Evolutionary conservation across 1,140 invertebrate genomes (phyloP), one percentile per base, ranked within the genome.

Genomic region (Dysdera silvatica): DNA sequence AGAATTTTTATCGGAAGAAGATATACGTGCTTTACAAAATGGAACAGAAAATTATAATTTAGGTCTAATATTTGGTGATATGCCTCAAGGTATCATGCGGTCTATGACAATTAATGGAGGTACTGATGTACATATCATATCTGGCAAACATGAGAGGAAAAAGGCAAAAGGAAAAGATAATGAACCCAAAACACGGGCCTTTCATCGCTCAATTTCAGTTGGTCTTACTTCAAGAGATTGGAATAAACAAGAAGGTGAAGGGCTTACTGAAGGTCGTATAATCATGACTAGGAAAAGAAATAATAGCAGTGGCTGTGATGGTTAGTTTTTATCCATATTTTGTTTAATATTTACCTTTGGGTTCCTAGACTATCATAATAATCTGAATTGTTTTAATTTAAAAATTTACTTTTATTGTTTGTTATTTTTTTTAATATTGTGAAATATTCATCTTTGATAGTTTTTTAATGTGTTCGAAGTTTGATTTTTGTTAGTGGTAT

Each of bases 131-230:
- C 53, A 61, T 7, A 14, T 59, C 20, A 37, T 57, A 2, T 31
- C 33, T 45, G 53, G 28, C 20, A 61, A 57, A 31, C 23, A 52
- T 43, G 68, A 58, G 28, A 55, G 67, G 6, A 18, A 35, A 78
- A 78, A 60, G 74, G 74, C 18, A 81, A 81, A 72, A 75, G 76
- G 43, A 80, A 66, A 49, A 26, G 65, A 66, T 24, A 37, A 43
- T 32, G 63, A 61, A 16, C 59, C 10, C 18, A 58, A 58, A 23
- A 52, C 63, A 23, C 76, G 81, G 20, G 76, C 79, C 23, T 85
- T 86, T 66, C 84, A 86, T 67, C 76, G 85, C 37, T 85, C 84
- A 16, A 81, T 85, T 16, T 86, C 84, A 14, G 85, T 84, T 77
- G 82, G 81, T 82, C 81, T 69, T 2, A 80, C 68, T 80, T 82